A percentile compares a stretch with the other conserved stretches of the same genome.
Evolutionary conservation across 2,888 invertebrate species (phyloP).

Genomic region (Hermaeophaga mercurialis): DNA sequence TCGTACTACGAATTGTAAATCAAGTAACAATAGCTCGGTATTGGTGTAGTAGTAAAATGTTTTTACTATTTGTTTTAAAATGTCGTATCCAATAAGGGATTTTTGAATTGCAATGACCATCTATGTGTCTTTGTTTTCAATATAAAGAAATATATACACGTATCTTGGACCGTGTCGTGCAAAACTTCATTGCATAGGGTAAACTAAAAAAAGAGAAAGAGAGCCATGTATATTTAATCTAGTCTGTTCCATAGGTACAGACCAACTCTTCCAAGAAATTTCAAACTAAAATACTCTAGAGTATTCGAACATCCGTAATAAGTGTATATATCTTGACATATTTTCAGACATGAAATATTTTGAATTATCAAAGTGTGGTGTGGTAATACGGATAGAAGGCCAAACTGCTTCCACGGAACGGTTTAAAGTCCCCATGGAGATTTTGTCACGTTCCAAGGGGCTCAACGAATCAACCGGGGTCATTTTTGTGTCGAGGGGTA

Average conservation of each 20-base stretch:
- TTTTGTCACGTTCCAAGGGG: constrained; percentile 57
- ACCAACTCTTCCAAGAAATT: constrained; percentile 9
- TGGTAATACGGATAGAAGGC: constrained; percentile 27
- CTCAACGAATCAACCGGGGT: constrained; percentile 44
- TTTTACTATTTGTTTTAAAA: too few species aligned
- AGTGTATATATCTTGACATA: constrained; percentile 37
- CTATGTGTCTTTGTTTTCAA: too few species aligned
- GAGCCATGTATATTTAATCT: constrained; percentile 16
- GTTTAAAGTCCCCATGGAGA: constrained; percentile 57
- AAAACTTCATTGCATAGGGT: constrained; percentile 4
- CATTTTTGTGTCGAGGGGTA: constrained; percentile 44
- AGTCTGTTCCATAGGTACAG: not conserved
- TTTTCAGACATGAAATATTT: constrained; percentile 42
- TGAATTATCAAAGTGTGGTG: constrained; percentile 40
- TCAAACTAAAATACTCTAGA: constrained; percentile 15
- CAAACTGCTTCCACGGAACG: constrained; percentile 30
- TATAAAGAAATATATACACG: too few species aligned
- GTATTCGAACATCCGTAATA: constrained; percentile 22
- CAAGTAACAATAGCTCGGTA: too few species aligned
- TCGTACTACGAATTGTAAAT: too few species aligned
- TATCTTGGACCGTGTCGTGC: too few species aligned
- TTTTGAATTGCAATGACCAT: too few species aligned
- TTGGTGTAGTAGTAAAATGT: too few species aligned
- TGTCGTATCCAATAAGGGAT: too few species aligned
- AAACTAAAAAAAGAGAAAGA: not conserved